Percentiles rank a stretch among this genome's conserved stretches.
Conservation (phyloP, 2,888 invertebrate genomes). For the Erannis defoliaria region DNA sequence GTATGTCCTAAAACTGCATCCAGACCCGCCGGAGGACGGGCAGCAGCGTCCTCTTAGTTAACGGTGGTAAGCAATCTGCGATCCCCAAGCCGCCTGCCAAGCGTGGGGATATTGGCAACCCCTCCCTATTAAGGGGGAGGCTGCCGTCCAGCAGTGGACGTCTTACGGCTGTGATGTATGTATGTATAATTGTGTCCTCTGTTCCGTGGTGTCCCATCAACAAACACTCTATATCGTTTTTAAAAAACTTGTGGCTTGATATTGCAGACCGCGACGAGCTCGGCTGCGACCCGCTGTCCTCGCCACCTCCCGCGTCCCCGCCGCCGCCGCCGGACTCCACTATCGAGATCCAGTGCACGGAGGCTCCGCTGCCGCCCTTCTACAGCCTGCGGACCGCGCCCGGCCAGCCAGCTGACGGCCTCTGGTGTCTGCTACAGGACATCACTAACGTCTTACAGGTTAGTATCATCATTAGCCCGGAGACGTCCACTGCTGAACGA, state of each 20-base stretch:
- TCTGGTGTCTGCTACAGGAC: conserved; percentile 94
- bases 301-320: conserved; percentile 84
- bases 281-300: conserved; percentile 88
- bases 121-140: too few relatives aligned
- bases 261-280: conserved; percentile 79
- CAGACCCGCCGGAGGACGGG: too few relatives aligned
- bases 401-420: conserved; percentile 86
- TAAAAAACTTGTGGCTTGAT: neutral
- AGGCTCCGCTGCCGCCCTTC: conserved; percentile 92
- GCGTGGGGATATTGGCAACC: too few relatives aligned
- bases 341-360: conserved; percentile 93
- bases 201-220: too few relatives aligned
- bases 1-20: too few relatives aligned
- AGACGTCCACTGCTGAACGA: neutral
- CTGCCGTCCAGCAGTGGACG: too few relatives aligned
- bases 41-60: too few relatives aligned
- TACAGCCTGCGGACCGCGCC: conserved; percentile 90
- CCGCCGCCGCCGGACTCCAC: conserved; percentile 83
- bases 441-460: conserved; percentile 91
- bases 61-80: too few relatives aligned
- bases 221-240: neutral
- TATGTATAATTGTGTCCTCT: too few relatives aligned
- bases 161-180: too few relatives aligned
- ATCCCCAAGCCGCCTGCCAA: too few relatives aligned
- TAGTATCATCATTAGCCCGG: neutral